Evolutionary conservation across 2,888 invertebrate genomes (phyloP), one percentile per base, ranked within the genome.

Genomic region (Eupithecia exiguata): DNA sequence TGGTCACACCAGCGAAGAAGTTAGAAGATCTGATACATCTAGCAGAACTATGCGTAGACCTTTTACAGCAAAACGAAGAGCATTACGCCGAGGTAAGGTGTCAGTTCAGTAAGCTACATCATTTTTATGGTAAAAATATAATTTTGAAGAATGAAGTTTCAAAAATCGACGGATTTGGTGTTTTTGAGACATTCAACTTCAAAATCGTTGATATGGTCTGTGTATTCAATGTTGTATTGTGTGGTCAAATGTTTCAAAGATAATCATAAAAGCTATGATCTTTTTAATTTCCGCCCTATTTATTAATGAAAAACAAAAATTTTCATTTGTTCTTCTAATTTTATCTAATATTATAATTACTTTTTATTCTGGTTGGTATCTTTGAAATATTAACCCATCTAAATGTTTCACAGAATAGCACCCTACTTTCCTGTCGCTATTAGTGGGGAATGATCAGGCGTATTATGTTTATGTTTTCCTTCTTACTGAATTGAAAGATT

Each of bases 1-100:
- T 97, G 91, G 97, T 97, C 72, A 96, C 97, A 38, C 97, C 98
- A 10, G 96, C 97, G 73, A 98, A 98, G 94, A 98, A 98, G 89
- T 95, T 99, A 69, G 99, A 99, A 90, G 99, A 99, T 90, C 95
- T 99, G 73, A 98, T 99, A 86, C 99, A 98, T 89, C 96, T 99
- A 81, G 99, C 99, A 18, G 99, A 99, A 90, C 95, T 99, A 66
- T 99, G 99, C 94, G 99, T 99, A 71, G 99, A 99, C 91, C 96
- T 99, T 61, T 94, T 99, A 79, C 99, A 99, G 92, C 99, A 99
- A 93, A 99, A 99, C 90, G 99, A 99, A 95, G 99, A 99, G 92
- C 99, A 99, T 91, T 99, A 99, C 94, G 99, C 99, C 81, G 99
- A 99, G 98, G 99, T 99, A 96, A 95, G 66, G 21, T 69, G 9